phyloP scores from a whole-genome alignment of 2,797 vertebrate genomes.

The Rhyacichthys aspro region DNA sequence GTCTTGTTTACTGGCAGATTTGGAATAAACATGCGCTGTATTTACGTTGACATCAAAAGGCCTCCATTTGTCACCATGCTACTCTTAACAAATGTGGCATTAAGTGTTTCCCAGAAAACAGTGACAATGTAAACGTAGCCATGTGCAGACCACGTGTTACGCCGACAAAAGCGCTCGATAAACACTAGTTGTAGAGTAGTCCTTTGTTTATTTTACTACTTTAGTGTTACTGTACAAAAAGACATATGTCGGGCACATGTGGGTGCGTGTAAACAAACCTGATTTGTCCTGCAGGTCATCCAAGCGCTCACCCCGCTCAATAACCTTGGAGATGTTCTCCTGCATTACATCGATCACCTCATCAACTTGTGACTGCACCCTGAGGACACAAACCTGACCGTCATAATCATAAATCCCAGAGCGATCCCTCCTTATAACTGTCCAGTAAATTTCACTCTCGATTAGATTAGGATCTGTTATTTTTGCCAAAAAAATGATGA shows the following conservation, averaged over 20 bases:
- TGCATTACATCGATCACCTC: slow-evolving; percentile 99
- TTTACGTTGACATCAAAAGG: too few species aligned
- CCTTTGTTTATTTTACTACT: not conserved
- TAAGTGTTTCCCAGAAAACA: not conserved
- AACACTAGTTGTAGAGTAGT: not conserved
- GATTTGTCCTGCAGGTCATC: slow-evolving; percentile 99
- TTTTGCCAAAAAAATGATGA: not conserved
- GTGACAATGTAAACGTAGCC: not conserved
- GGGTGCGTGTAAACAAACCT: slow-evolving; percentile 70
- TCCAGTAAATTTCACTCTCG: not conserved
- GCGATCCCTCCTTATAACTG: slow-evolving; percentile 2
- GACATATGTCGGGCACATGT: not conserved
- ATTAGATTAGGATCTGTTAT: slow-evolving; percentile 3
- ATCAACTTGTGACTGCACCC: slow-evolving; percentile 98
- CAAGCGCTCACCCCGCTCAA: slow-evolving; percentile 94
- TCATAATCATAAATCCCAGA: not conserved
- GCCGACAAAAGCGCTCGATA: not conserved
- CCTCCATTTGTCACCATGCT: not conserved
- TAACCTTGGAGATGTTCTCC: slow-evolving; percentile 99
- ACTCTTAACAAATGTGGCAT: not conserved
- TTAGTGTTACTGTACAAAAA: slow-evolving; percentile 1
- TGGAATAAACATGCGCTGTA: too few species aligned
- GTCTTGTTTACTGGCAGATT: not conserved
- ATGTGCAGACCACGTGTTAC: slow-evolving; percentile 3
- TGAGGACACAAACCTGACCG: slow-evolving; percentile 47